phyloP scores from a whole-genome alignment of 2,113 vertebrate species.

The Chaetops frenatus region DNA sequence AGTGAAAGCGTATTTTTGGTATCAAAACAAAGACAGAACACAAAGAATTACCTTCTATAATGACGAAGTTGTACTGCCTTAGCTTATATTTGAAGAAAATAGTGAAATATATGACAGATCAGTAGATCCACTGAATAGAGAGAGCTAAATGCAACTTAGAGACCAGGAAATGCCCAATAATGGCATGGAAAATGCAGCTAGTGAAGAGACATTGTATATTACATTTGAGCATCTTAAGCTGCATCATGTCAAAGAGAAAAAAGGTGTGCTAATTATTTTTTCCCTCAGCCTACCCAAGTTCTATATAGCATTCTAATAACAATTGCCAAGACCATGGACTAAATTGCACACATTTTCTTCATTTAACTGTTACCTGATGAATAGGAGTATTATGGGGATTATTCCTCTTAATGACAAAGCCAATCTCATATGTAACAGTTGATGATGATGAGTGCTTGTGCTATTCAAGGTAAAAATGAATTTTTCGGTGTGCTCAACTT shows the following conservation, averaged over 20 bases:
- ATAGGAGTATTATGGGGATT: conserved; percentile 56
- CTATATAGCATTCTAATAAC: background rate
- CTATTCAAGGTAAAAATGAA: conserved; percentile 50
- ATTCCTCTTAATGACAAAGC: conserved; percentile 50
- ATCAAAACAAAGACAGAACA: background rate
- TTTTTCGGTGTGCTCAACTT: conserved; percentile 20
- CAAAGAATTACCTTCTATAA: background rate
- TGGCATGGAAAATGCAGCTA: background rate
- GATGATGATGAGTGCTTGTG: conserved; percentile 36
- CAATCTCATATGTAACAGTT: conserved; percentile 63
- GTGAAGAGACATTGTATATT: background rate
- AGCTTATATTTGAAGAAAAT: background rate
- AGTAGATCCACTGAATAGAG: background rate
- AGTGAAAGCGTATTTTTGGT: background rate
- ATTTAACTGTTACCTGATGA: conserved; percentile 62
- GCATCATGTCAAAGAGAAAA: background rate
- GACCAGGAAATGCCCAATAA: background rate
- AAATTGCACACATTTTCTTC: conserved; percentile 38
- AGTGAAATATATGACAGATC: background rate
- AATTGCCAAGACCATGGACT: conserved; percentile 10
- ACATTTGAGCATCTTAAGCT: background rate
- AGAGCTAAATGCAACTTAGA: background rate
- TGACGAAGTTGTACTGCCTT: background rate
- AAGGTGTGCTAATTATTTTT: background rate
- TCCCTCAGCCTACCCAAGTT: background rate